A percentile compares a stretch with the other conserved stretches of the same genome.
phyloP scores from a whole-genome alignment of 2,797 vertebrate species.

The Protonibea diacanthus region DNA sequence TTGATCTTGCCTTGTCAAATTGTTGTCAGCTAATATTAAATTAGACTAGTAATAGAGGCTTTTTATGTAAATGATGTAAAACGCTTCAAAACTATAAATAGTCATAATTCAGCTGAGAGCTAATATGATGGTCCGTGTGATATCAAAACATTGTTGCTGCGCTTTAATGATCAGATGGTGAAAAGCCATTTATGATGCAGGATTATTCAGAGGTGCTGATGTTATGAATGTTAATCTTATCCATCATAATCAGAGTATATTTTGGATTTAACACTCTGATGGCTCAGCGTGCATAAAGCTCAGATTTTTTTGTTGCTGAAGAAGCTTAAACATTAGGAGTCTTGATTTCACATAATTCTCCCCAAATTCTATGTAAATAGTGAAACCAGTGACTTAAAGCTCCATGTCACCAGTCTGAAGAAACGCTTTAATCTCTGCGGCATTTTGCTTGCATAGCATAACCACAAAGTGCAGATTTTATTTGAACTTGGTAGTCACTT shows the following conservation, averaged over 20 bases:
- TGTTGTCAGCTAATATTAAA: conserved; percentile 82
- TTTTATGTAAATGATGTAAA: conserved; percentile 81
- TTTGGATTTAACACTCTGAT: conserved; percentile 11
- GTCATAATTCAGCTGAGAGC: conserved; percentile 66
- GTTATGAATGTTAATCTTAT: conserved; percentile 39
- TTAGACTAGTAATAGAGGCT: conserved; percentile 74
- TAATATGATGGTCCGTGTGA: conserved; percentile 54
- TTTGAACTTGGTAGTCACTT: conserved; percentile 80
- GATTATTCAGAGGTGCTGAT: conserved; percentile 47
- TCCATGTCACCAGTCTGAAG: conserved; percentile 36
- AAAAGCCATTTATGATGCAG: conserved; percentile 48
- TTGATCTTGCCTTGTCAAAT: conserved; percentile 77
- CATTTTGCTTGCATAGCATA: conserved; percentile 61
- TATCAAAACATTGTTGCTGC: conserved; percentile 69
- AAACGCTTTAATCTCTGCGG: conserved; percentile 57
- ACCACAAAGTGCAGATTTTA: conserved; percentile 66
- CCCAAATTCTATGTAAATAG: conserved; percentile 34
- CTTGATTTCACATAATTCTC: conserved; percentile 27
- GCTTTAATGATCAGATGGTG: conserved; percentile 53
- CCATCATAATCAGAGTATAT: conserved; percentile 29
- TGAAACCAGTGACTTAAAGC: conserved; percentile 24
- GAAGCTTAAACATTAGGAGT: conserved; percentile 25
- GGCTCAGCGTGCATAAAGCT: conserved; percentile 14
- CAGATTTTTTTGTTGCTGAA: conserved; percentile 9
- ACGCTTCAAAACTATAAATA: conserved; percentile 81